Conservation (phyloP, 2,888 invertebrate species). For the Ichneumon xanthorius region DNA sequence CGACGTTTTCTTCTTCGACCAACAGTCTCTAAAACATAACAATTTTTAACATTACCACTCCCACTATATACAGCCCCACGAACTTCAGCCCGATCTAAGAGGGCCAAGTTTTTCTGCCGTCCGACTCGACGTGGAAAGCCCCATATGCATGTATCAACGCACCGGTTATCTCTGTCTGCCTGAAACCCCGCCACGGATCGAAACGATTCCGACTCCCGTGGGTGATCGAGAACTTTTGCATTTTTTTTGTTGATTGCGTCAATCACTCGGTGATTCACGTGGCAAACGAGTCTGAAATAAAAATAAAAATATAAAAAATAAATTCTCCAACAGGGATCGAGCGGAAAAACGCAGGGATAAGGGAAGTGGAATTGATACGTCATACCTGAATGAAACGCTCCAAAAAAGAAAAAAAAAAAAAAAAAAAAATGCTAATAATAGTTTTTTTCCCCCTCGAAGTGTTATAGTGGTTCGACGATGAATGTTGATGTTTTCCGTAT, state of each 20-base stretch:
- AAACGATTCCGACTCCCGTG: constrained; percentile 23
- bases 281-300: constrained; percentile 22
- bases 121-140: no score
- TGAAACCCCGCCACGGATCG: constrained; percentile 2
- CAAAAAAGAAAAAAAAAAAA: background rate
- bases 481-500: background rate
- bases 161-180: background rate
- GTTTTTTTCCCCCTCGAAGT: background rate
- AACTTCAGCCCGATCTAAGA: no score
- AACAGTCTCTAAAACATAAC: no score
- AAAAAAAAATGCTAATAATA: no score
- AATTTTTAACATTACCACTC: no score
- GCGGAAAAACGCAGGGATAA: background rate
- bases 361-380: background rate
- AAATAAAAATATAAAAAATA: constrained; percentile 4
- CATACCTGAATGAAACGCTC: background rate
- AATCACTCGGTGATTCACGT: constrained; percentile 53
- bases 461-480: background rate
- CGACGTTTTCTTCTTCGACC: no score
- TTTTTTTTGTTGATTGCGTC: constrained; percentile 66
- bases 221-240: constrained; percentile 66
- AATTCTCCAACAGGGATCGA: background rate
- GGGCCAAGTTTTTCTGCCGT: no score
- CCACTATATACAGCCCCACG: no score
- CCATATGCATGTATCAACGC: background rate